Percentiles rank a stretch among this genome's conserved stretches.
phyloP scores from a whole-genome alignment of 2,113 vertebrate species.

The Lepisosteus oculatus region DNA sequence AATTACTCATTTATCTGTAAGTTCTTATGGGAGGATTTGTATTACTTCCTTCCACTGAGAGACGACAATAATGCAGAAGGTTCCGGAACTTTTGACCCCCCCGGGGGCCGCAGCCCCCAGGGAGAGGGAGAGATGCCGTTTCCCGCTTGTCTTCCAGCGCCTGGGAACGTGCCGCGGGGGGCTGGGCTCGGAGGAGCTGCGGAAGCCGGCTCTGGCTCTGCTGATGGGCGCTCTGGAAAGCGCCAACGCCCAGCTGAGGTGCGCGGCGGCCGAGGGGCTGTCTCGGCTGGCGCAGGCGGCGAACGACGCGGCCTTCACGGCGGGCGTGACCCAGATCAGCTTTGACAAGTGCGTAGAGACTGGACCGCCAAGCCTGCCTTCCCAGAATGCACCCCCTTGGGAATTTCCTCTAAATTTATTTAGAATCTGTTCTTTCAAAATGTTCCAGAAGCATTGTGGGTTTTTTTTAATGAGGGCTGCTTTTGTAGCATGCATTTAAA shows the following conservation, averaged over 20 bases:
- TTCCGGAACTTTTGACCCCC: too few relatives aligned
- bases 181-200: constrained; percentile 77
- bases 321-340: constrained; percentile 79
- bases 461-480: too few relatives aligned
- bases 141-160: constrained; percentile 27
- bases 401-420: too few relatives aligned
- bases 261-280: constrained; percentile 81
- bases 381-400: too few relatives aligned
- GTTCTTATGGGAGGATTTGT: too few relatives aligned
- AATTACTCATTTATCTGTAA: neutral
- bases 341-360: constrained; percentile 83
- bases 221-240: constrained; percentile 82
- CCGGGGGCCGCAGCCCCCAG: too few relatives aligned
- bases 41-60: too few relatives aligned
- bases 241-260: constrained; percentile 72
- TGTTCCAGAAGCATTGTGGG: too few relatives aligned
- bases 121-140: neutral
- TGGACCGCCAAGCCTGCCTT: neutral
- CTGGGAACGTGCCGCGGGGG: constrained; percentile 52
- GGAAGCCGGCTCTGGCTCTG: constrained; percentile 66
- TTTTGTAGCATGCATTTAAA: too few relatives aligned
- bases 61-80: too few relatives aligned
- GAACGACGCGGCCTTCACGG: constrained; percentile 75
- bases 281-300: constrained; percentile 81
- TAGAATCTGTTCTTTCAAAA: too few relatives aligned